Evolutionary conservation across 1,140 invertebrate genomes (phyloP).

Genomic region (Anastatus disparis): DNA sequence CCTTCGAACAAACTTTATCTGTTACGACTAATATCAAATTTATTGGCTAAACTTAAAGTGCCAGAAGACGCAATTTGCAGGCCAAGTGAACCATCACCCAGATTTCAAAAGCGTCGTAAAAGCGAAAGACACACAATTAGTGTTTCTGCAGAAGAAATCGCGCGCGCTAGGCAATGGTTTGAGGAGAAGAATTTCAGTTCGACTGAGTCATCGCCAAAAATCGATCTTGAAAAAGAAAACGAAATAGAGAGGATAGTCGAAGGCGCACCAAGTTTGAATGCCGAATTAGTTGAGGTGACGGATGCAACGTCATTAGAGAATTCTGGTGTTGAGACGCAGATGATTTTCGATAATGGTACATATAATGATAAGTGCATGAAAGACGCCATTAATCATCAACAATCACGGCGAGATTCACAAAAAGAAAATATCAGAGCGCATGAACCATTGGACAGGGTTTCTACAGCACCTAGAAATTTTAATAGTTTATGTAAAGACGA

Average conservation of each 20-base stretch:
- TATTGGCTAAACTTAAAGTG: constrained; percentile 76
- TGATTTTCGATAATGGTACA: not conserved
- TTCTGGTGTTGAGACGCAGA: not conserved
- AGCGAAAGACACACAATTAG: constrained; percentile 81
- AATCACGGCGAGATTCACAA: constrained; percentile 46
- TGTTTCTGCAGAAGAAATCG: constrained; percentile 81
- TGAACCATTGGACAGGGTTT: constrained; percentile 26
- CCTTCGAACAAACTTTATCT: constrained; percentile 72
- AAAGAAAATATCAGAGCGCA: constrained; percentile 36
- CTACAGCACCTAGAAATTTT: not conserved
- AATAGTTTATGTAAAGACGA: constrained; percentile 46
- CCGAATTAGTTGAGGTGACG: not conserved
- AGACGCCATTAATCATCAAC: constrained; percentile 63
- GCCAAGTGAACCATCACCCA: not conserved
- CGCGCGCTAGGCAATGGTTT: constrained; percentile 77
- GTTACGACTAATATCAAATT: constrained; percentile 77
- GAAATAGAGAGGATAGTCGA: constrained; percentile 2
- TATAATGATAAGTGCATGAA: constrained; percentile 59
- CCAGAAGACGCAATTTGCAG: constrained; percentile 52
- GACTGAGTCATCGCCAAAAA: not conserved
- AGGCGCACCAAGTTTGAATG: not conserved
- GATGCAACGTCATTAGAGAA: not conserved
- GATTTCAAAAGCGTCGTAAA: constrained; percentile 56
- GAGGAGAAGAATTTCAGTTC: constrained; percentile 69
- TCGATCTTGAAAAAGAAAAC: not conserved